Evolutionary conservation across 1,140 invertebrate genomes (phyloP).

Genomic region (Hormaphis cornu): DNA sequence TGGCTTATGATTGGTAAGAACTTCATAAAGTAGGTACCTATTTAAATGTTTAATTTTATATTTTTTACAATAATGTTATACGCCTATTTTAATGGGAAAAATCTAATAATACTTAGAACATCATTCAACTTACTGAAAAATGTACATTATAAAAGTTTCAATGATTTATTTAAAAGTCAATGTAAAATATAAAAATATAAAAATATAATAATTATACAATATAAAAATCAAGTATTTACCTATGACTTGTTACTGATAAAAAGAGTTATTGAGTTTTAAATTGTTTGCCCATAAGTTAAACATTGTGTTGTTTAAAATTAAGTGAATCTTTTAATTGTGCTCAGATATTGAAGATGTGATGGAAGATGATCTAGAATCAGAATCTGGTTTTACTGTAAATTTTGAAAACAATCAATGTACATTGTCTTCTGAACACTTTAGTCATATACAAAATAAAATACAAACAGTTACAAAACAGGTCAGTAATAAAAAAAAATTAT

Average conservation of each 20-base stretch:
- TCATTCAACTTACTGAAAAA: constrained; percentile 9
- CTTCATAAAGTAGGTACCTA: constrained; percentile 38
- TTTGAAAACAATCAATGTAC: constrained; percentile 53
- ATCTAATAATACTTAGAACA: neutral
- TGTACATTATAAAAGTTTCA: no score
- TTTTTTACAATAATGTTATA: neutral
- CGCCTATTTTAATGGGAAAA: constrained; percentile 17
- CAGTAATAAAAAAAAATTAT: constrained; percentile 2
- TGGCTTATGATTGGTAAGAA: constrained; percentile 73
- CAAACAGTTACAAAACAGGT: constrained; percentile 44
- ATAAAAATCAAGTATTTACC: no score
- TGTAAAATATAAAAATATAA: no score
- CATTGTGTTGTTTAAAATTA: no score
- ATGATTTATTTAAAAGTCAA: no score
- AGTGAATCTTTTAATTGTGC: constrained; percentile 36
- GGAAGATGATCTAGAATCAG: constrained; percentile 34
- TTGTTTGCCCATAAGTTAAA: neutral
- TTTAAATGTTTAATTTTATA: constrained; percentile 8
- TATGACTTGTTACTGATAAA: no score
- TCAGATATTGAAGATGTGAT: constrained; percentile 48
- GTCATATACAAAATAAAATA: constrained; percentile 53
- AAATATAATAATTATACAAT: no score
- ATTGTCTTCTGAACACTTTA: constrained; percentile 53
- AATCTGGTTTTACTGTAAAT: constrained; percentile 42
- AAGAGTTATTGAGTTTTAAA: neutral